A percentile compares a stretch with the other conserved stretches of the same genome.
These are phyloP conservation scores for Platynereis dumerilii DNA, from an alignment of 2,888 invertebrate species.

Conservation along the genomic window DNA sequence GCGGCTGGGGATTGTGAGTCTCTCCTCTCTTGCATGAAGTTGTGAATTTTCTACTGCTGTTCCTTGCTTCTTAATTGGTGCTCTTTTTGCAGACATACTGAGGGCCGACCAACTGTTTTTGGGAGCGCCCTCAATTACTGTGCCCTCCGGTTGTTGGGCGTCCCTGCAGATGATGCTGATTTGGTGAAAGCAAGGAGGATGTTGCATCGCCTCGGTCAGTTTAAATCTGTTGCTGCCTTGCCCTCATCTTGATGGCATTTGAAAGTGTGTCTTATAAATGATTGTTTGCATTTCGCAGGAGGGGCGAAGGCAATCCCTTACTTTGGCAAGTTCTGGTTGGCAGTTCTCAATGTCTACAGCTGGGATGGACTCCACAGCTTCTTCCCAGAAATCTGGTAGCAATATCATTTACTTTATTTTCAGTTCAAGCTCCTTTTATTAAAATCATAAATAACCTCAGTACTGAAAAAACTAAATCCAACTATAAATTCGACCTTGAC, in stretches of 20 bases:
- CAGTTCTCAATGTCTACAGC: conserved; percentile 48
- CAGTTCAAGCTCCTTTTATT: too few species aligned
- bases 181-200: conserved; percentile 44
- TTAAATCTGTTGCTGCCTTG: not conserved
- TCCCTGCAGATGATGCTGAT: conserved; percentile 45
- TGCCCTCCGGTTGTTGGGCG: conserved; percentile 49
- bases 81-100: conserved; percentile 48
- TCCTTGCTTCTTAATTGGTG: too few species aligned
- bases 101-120: conserved; percentile 54
- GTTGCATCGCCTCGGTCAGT: conserved; percentile 45
- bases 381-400: conserved; percentile 55
- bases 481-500: too few species aligned
- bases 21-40: too few species aligned
- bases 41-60: too few species aligned
- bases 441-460: too few species aligned
- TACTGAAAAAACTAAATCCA: too few species aligned
- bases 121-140: conserved; percentile 55
- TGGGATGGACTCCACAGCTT: conserved; percentile 54
- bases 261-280: too few species aligned
- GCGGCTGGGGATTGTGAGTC: conserved; percentile 57
- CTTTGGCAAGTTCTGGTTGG: conserved; percentile 56
- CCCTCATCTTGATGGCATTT: too few species aligned
- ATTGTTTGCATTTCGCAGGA: conserved; percentile 37
- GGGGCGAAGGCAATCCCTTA: conserved; percentile 50
- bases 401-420: too few species aligned